Conservation (phyloP, 2,113 vertebrate species). For the Triplophysa rosa region DNA sequence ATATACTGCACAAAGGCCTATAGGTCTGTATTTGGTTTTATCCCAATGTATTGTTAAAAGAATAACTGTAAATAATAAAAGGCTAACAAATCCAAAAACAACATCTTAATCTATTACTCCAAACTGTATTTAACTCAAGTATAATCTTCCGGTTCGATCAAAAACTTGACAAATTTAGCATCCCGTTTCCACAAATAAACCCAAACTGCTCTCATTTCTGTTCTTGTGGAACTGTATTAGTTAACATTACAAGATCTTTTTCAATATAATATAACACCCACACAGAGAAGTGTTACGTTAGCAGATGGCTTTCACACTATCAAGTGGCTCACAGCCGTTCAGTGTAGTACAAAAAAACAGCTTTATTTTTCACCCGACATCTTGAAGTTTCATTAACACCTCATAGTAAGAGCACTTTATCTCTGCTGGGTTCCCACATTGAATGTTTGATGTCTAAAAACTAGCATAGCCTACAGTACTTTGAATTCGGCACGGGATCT, state of each 20-base stretch:
- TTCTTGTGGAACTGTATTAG: slow-evolving; percentile 4
- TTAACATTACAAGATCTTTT: background rate
- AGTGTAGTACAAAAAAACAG: slow-evolving; percentile 21
- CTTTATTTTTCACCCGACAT: slow-evolving; percentile 35
- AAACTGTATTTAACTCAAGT: too few relatives aligned
- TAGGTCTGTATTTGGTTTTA: too few relatives aligned
- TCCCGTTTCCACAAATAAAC: background rate
- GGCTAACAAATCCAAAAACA: too few relatives aligned
- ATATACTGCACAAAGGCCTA: too few relatives aligned
- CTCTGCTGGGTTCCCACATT: background rate
- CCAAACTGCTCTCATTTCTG: background rate
- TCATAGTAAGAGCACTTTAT: slow-evolving; percentile 40
- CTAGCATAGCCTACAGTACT: too few relatives aligned
- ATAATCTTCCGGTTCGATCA: background rate
- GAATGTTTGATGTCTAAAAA: background rate
- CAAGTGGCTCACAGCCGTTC: slow-evolving; percentile 42
- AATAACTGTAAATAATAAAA: too few relatives aligned
- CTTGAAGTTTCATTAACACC: slow-evolving; percentile 53
- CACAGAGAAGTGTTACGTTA: slow-evolving; percentile 12
- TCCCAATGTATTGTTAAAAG: too few relatives aligned
- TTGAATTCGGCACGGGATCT: too few relatives aligned
- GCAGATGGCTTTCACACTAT: slow-evolving; percentile 17
- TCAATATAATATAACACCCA: background rate
- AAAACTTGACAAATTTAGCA: background rate
- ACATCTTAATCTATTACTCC: too few relatives aligned